Base-by-base conservation (phyloP, 2,888 invertebrate genomes). In the Drosophila flavopinicola region DNA sequence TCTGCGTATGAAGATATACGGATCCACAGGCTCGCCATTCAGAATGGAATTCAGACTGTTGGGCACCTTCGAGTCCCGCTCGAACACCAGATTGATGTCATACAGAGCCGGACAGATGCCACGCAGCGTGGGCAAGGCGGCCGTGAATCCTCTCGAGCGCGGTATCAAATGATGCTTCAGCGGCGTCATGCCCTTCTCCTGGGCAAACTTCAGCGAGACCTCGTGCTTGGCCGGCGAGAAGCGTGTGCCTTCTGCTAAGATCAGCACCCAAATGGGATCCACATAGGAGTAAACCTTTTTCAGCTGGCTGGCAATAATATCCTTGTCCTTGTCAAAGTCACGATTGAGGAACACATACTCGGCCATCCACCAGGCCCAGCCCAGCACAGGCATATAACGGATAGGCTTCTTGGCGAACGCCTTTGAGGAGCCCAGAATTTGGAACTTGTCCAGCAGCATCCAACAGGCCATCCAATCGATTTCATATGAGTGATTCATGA, bases 401-500 rank as follows among this genome's bases (percentile, higher is more conserved):
- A 98, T 94, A 7, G 95, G 95, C 91, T 97, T 96, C 92, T 99
- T 99, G 0, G 97, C 97, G 90, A 97, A 98, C 0, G 98, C 97
- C 92, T 98, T 98, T 78, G 97, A 96, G 90, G 97, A 97, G 94
- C 98, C 98, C 78, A 98, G 92, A 73, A 97, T 93, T 75, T 92
- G 91, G 71, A 95, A 93, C 78, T 96, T 89, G 92, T 98, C 97
- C 83, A 96, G 94, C 75, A 97, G 93, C 89, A 97, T 94, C 98
- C 98, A 98, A 9, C 97, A 97, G 91, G 96, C 94, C 0, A 99
- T 92, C 98, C 98, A 98, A 91, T 99, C 99, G 75, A 98, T 95
- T 92, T 98, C 98, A 90, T 97, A 98, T 25, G 95, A 94, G 88
- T 99, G 98, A 91, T 99, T 99, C 96, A 98, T 97, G 47, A 98